A percentile compares a stretch with the other conserved stretches of the same genome.
These are phyloP conservation scores for Pardosa pseudoannulata DNA, from an alignment of 2,888 invertebrate species.

Conservation along the genomic window DNA sequence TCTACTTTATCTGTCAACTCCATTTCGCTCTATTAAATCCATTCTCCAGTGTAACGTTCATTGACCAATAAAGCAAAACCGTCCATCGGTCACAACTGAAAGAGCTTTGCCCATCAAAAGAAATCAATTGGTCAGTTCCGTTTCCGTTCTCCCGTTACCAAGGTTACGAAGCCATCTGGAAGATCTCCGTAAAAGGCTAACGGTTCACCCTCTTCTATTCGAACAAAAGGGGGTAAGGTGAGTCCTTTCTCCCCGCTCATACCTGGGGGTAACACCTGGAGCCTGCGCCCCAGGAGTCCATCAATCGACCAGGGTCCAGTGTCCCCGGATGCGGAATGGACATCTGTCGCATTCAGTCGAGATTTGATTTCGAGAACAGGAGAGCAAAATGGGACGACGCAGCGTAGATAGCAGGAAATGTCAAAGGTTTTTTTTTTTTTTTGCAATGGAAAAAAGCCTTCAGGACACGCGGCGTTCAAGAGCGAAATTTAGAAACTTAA, in stretches of 20 bases:
- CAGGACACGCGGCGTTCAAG: too few relatives aligned
- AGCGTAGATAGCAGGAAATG: background rate
- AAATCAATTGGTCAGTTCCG: conserved; percentile 51
- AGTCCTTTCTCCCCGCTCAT: background rate
- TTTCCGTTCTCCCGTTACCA: conserved; percentile 31
- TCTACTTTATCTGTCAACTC: conserved; percentile 11
- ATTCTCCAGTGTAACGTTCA: background rate
- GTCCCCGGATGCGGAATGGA: background rate
- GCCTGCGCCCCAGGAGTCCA: conserved; percentile 32
- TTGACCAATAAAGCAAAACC: conserved; percentile 1
- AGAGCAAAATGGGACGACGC: background rate
- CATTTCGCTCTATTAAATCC: conserved; percentile 1
- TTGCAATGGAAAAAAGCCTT: too few relatives aligned
- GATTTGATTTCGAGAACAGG: conserved; percentile 2
- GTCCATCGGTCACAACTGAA: background rate
- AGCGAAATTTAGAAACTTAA: too few relatives aligned
- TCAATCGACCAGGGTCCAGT: conserved; percentile 1
- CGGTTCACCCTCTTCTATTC: background rate
- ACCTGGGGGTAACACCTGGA: conserved; percentile 69
- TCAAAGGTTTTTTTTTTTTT: too few relatives aligned
- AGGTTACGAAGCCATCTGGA: conserved; percentile 55
- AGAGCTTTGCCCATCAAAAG: background rate
- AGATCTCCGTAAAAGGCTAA: conserved; percentile 23
- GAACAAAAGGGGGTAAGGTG: conserved; percentile 5
- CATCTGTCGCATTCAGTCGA: background rate